Percentiles rank a stretch among this genome's conserved stretches.
Conservation (phyloP, 2,113 vertebrate species). For the Pterocles burchelli region DNA sequence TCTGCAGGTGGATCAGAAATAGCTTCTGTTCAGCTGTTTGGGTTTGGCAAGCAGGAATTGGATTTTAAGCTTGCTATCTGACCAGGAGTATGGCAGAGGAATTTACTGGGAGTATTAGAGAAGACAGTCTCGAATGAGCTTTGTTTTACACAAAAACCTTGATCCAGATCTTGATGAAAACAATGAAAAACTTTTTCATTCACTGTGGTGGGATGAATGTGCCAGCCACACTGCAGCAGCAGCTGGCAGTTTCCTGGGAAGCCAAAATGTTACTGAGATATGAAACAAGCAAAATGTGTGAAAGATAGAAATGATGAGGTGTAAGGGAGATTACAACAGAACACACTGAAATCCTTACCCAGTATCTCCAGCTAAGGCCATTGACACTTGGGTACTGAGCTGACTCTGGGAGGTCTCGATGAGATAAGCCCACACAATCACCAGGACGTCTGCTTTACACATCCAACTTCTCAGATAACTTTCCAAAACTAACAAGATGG, state of each 20-base stretch:
- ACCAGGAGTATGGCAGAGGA: not conserved
- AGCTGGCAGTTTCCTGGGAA: not conserved
- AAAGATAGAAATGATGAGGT: constrained; percentile 41
- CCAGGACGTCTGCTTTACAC: not conserved
- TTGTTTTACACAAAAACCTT: not conserved
- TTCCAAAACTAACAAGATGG: constrained; percentile 29
- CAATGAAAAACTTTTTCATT: not conserved
- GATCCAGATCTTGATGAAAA: not conserved
- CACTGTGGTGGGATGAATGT: not conserved
- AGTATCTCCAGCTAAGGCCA: not conserved
- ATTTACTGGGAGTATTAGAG: not conserved
- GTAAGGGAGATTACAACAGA: not conserved
- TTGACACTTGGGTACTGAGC: not conserved
- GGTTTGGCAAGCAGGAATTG: not conserved
- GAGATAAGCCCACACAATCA: constrained; percentile 5
- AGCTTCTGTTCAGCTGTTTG: not conserved
- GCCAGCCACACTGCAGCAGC: not conserved
- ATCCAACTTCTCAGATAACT: not conserved
- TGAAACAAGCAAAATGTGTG: constrained; percentile 15
- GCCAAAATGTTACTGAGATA: constrained; percentile 12
- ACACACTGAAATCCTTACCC: not conserved
- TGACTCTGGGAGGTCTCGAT: not conserved
- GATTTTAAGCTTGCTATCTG: not conserved
- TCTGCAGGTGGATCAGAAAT: not conserved
- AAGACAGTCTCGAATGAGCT: not conserved